Percentiles rank a stretch among this genome's conserved stretches.
These are phyloP conservation scores for Cryptus viduatorius DNA, from an alignment of 2,888 invertebrate genomes.

Conservation along the genomic window DNA sequence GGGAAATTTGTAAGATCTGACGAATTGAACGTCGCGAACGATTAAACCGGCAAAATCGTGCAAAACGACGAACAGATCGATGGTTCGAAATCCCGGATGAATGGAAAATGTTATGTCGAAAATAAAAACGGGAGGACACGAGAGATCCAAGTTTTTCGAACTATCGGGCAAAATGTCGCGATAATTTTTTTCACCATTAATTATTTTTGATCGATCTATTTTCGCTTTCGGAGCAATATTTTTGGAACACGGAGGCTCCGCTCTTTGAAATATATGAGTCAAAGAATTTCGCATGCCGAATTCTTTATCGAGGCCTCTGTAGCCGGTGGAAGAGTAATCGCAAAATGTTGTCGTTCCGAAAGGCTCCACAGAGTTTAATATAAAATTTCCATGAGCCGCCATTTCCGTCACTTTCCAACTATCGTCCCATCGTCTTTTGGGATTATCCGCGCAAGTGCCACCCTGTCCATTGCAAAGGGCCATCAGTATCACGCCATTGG, in stretches of 20 bases:
- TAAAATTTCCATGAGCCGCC: constrained; percentile 86
- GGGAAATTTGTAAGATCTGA: constrained; percentile 78
- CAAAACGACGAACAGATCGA: constrained; percentile 77
- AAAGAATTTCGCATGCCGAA: constrained; percentile 82
- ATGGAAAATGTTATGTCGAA: constrained; percentile 82
- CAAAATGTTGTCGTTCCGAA: constrained; percentile 82
- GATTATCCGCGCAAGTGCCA: constrained; percentile 85
- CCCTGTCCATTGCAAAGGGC: constrained; percentile 87
- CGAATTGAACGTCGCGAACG: constrained; percentile 78
- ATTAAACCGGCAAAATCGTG: constrained; percentile 81
- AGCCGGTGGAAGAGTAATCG: constrained; percentile 85
- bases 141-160: not conserved
- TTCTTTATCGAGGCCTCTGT: constrained; percentile 82
- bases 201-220: constrained; percentile 50
- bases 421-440: constrained; percentile 85
- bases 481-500: constrained; percentile 83
- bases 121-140: constrained; percentile 41
- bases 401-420: constrained; percentile 87
- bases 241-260: constrained; percentile 59
- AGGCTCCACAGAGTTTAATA: constrained; percentile 82
- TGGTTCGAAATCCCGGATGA: constrained; percentile 70
- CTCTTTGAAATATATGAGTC: constrained; percentile 79
- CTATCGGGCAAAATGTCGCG: constrained; percentile 11
- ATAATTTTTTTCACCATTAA: constrained; percentile 13
- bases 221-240: constrained; percentile 71